Percentiles rank a stretch among this genome's conserved stretches.
These are phyloP conservation scores for Melangyna quadrimaculata DNA, from an alignment of 2,888 invertebrate genomes.

Conservation along the genomic window DNA sequence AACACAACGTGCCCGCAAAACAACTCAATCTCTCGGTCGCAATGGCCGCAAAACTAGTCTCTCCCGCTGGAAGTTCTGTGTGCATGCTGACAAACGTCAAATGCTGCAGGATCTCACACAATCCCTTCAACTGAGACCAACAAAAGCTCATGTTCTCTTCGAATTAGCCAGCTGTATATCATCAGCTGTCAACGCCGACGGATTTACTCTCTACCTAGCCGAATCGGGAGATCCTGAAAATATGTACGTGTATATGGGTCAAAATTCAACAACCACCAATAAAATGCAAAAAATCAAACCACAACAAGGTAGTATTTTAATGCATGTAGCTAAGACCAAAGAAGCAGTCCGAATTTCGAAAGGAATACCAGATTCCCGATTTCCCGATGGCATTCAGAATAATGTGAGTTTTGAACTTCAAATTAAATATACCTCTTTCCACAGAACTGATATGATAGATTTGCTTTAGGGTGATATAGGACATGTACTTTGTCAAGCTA, in stretches of 20 bases:
- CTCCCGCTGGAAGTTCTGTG: conserved; percentile 84
- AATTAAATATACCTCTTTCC: not conserved
- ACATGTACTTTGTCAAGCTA: conserved; percentile 84
- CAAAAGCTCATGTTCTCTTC: conserved; percentile 85
- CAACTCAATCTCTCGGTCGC: conserved; percentile 64
- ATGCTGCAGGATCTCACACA: conserved; percentile 85
- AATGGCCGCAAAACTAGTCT: conserved; percentile 82
- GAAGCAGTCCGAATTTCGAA: conserved; percentile 82
- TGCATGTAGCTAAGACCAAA: conserved; percentile 81
- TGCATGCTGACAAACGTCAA: conserved; percentile 85
- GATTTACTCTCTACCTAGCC: conserved; percentile 84
- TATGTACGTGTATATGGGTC: conserved; percentile 79
- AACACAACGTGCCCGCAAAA: conserved; percentile 82
- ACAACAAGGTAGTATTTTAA: conserved; percentile 73
- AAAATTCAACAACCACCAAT: conserved; percentile 75
- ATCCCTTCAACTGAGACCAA: conserved; percentile 84
- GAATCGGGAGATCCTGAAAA: conserved; percentile 81
- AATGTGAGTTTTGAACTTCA: conserved; percentile 76
- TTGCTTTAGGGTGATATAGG: conserved; percentile 78
- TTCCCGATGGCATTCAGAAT: conserved; percentile 81
- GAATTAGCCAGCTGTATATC: conserved; percentile 86
- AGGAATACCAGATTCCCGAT: conserved; percentile 81
- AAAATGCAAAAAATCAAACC: conserved; percentile 75
- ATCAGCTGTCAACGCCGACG: conserved; percentile 86
- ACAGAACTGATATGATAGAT: not conserved